Base-by-base conservation (phyloP, 2,797 vertebrate species). In the Nyctalus aviator region DNA sequence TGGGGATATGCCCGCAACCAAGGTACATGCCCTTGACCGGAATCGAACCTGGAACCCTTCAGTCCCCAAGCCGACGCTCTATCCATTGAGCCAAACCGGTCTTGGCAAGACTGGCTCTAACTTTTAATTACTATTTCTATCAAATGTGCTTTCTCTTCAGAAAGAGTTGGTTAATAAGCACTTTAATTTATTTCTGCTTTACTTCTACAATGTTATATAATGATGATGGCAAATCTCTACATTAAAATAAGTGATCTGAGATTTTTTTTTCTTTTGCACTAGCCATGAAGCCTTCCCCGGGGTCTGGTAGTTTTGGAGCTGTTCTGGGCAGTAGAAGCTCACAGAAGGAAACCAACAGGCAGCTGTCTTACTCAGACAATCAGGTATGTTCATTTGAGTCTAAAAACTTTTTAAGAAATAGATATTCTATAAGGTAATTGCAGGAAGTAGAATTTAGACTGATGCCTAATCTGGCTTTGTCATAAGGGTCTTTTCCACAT, bases 241-340 rank as follows among this genome's bases (percentile, higher is more conserved):
- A 44, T 92, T 90, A 59, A 90, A 75, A 13, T 95, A 78, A 92
- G 21, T 95, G 68, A 83, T n/a, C 71, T 69, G 73, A 30, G 15
- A 30, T 55, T 79, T 77, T 75, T 57, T 27, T 64, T 92, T 35
- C 96, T 96, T 96, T 90, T 27, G 75, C 41, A 75, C 94, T 96
- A 99, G 99, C 98, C 98, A 98, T 99, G 95, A 99, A 99, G 97
- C 98, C 99, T 37, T 99, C 98, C 91, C 99, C 99, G 92, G 99
- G 99, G 95, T 99, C 99, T 98, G 99, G 99, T 88, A 99, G 99
- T 98, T 99, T 99, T 98, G 98, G 98, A 92, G 97, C 99, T 57
- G 98, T 99, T 76, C 98, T 99, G 57, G 98, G 99, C 62, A 99
- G 98, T 96, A 98, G 99, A 68, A 96, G 99, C 18, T 96, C 98